Evolutionary conservation across 2,113 vertebrate genomes (phyloP).

Genomic region (Tragelaphus scriptus): DNA sequence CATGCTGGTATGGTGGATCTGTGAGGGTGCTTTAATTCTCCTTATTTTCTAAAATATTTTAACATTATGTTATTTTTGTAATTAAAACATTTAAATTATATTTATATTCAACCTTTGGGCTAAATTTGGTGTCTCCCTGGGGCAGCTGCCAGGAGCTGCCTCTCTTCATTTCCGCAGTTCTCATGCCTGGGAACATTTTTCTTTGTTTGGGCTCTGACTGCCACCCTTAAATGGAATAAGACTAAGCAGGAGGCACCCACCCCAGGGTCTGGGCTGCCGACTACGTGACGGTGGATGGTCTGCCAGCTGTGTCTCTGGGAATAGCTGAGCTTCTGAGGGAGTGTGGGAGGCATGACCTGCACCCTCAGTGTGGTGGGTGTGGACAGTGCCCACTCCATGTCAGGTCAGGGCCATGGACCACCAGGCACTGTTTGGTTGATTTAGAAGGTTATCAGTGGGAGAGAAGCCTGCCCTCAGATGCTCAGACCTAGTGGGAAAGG

Average conservation of each 20-base stretch:
- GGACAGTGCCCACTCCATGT: accelerated
- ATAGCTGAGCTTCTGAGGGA: too few relatives aligned
- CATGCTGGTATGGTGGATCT: background rate
- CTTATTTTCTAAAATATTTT: slow-evolving; percentile 15
- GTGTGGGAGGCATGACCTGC: background rate
- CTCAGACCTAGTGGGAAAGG: background rate
- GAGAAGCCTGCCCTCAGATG: background rate
- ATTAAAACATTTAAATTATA: slow-evolving; percentile 28
- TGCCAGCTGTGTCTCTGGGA: slow-evolving; percentile 34
- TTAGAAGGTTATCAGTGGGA: background rate
- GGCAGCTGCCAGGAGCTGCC: slow-evolving; percentile 26
- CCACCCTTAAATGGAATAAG: slow-evolving; percentile 79
- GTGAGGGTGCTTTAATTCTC: background rate
- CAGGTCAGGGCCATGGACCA: accelerated
- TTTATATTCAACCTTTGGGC: slow-evolving; percentile 51
- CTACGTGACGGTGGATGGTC: slow-evolving; percentile 7
- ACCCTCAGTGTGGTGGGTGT: background rate
- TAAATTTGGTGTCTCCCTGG: slow-evolving; percentile 55
- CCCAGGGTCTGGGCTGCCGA: slow-evolving; percentile 50
- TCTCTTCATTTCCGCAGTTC: slow-evolving; percentile 16
- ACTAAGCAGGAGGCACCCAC: slow-evolving; percentile 66
- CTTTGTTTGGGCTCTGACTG: slow-evolving; percentile 54
- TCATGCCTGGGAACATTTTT: slow-evolving; percentile 54
- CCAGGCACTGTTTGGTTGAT: background rate
- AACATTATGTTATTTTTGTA: slow-evolving; percentile 31